A percentile compares a stretch with the other conserved stretches of the same genome.
Evolutionary conservation across 1,140 invertebrate genomes (phyloP).

Genomic region (Magallana ariakensis): DNA sequence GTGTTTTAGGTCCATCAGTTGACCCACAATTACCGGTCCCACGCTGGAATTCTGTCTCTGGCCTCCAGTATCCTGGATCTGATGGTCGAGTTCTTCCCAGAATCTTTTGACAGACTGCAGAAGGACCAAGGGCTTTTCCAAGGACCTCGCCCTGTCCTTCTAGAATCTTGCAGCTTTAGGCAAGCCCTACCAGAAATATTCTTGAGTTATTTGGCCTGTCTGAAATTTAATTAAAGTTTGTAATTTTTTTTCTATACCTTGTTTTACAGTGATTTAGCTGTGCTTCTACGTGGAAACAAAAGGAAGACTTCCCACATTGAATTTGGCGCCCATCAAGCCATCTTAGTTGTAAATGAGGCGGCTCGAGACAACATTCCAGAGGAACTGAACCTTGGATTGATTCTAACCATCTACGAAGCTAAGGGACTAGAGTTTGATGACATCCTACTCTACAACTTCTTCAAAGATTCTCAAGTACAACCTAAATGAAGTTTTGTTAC

Average conservation of each 20-base stretch:
- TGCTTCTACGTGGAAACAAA: conserved; percentile 70
- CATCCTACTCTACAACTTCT: conserved; percentile 76
- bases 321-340: conserved; percentile 76
- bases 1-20: conserved; percentile 69
- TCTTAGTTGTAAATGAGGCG: conserved; percentile 73
- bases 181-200: neutral
- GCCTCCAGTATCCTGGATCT: conserved; percentile 75
- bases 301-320: conserved; percentile 75
- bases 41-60: conserved; percentile 74
- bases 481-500: too few species aligned
- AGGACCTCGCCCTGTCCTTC: conserved; percentile 73
- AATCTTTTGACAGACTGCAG: conserved; percentile 75
- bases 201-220: neutral
- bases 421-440: conserved; percentile 77
- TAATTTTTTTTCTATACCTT: neutral
- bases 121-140: conserved; percentile 75
- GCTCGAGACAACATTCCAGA: conserved; percentile 67
- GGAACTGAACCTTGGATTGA: conserved; percentile 66
- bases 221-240: neutral
- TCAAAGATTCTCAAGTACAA: conserved; percentile 73
- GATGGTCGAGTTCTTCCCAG: conserved; percentile 74
- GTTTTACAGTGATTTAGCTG: conserved; percentile 62
- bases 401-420: conserved; percentile 75
- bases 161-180: conserved; percentile 73
- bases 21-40: conserved; percentile 76